Percentiles rank a stretch among this genome's conserved stretches.
Evolutionary conservation across 2,888 invertebrate species (phyloP).

Genomic region (Trissonchulus sp.): DNA sequence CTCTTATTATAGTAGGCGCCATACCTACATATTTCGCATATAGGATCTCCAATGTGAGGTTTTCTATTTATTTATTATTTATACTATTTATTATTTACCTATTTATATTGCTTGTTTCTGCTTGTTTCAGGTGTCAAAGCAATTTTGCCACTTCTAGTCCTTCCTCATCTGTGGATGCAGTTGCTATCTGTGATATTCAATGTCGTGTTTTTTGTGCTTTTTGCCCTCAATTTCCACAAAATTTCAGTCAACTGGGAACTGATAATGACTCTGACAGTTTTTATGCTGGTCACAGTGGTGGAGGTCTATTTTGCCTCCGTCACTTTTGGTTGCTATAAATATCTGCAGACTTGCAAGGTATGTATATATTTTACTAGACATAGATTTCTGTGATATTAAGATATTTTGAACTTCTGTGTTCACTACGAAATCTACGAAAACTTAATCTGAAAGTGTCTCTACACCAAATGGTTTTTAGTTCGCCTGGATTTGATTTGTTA

Average conservation of each 20-base stretch:
- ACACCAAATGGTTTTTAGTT: no score
- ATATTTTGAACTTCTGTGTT: no score
- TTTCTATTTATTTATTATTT: no score
- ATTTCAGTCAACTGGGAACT: not conserved
- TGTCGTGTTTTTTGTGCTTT: not conserved
- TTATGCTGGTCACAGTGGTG: not conserved
- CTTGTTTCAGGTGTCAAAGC: not conserved
- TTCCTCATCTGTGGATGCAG: not conserved
- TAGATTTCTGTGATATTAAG: no score
- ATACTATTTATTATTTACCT: no score
- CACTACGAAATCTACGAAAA: no score
- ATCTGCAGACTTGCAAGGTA: not conserved
- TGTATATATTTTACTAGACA: not conserved
- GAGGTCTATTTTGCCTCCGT: conserved; percentile 7
- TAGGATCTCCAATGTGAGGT: no score
- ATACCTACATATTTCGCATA: no score
- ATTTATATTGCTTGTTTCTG: no score
- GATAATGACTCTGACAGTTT: not conserved
- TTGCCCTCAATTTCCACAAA: not conserved
- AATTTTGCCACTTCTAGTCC: not conserved
- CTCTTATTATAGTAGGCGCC: no score
- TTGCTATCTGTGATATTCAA: not conserved
- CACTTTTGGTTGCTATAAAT: not conserved
- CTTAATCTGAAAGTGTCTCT: no score
- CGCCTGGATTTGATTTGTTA: no score